These are phyloP conservation scores for Zaprionus capensis DNA, from an alignment of 1,140 invertebrate species.

Conservation along the genomic window DNA sequence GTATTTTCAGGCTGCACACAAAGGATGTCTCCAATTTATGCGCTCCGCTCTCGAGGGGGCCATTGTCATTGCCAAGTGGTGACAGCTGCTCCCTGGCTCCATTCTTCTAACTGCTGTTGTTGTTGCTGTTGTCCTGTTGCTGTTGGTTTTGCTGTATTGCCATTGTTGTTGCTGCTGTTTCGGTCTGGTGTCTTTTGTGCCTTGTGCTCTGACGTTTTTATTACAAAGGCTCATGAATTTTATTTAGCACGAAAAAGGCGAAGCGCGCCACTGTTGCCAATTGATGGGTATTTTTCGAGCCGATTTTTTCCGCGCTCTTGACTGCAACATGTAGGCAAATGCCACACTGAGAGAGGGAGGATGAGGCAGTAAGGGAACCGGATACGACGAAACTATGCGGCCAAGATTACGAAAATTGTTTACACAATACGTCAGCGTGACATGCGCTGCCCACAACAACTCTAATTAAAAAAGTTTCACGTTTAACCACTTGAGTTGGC, in stretches of 20 bases:
- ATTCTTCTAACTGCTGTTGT: neutral
- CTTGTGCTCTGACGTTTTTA: conserved; percentile 69
- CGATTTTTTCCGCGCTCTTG: conserved; percentile 40
- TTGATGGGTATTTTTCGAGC: conserved; percentile 57
- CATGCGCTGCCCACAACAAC: conserved; percentile 70
- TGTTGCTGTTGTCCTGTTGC: neutral
- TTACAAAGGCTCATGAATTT: conserved; percentile 80
- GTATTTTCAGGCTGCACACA: conserved; percentile 68
- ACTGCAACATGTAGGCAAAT: conserved; percentile 49
- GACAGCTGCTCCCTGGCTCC: conserved; percentile 55
- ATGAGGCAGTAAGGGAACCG: neutral
- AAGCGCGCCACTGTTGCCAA: conserved; percentile 50
- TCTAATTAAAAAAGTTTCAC: conserved; percentile 82
- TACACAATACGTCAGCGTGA: conserved; percentile 55
- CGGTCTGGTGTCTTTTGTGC: conserved; percentile 57
- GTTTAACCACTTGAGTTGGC: conserved; percentile 78
- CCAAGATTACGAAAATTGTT: conserved; percentile 74
- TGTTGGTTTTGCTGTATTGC: conserved; percentile 5
- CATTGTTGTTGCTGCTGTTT: neutral
- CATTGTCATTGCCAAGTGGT: conserved; percentile 76
- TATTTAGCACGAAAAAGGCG: conserved; percentile 62
- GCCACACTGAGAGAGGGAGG: conserved; percentile 15
- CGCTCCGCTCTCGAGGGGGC: conserved; percentile 59
- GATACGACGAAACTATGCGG: conserved; percentile 60
- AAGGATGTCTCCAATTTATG: conserved; percentile 75